These are phyloP conservation scores for Odontocerum albicorne DNA, from an alignment of 2,888 invertebrate species.

Conservation along the genomic window DNA sequence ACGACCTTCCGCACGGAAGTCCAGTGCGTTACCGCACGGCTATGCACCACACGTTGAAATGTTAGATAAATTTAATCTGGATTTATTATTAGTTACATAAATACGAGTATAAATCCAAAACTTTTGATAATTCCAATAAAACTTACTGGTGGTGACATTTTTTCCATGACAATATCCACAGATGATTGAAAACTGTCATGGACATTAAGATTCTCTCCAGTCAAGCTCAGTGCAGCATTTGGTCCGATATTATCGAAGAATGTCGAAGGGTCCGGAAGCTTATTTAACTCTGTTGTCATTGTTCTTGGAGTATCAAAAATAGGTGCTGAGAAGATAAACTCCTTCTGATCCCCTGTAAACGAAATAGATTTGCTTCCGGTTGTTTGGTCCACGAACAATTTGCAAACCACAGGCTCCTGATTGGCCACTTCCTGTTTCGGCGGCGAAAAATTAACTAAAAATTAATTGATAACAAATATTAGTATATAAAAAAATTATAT, in stretches of 20 bases:
- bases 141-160: constrained; percentile 40
- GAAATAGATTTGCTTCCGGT: constrained; percentile 28
- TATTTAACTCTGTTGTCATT: constrained; percentile 37
- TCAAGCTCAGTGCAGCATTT: constrained; percentile 41
- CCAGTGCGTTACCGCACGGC: no score
- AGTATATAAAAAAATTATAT: not conserved
- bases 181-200: constrained; percentile 23
- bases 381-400: constrained; percentile 49
- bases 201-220: constrained; percentile 38
- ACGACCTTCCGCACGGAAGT: no score
- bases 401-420: constrained; percentile 50
- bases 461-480: not conserved
- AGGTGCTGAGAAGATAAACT: not conserved
- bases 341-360: not conserved
- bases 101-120: no score
- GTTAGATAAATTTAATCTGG: no score
- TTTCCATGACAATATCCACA: constrained; percentile 26
- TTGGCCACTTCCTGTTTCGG: not conserved
- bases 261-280: constrained; percentile 53
- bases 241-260: constrained; percentile 56
- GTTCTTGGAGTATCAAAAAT: constrained; percentile 12
- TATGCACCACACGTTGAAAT: no score
- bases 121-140: no score
- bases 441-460: no score
- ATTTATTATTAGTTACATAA: no score